Base-by-base conservation (phyloP, 1,140 invertebrate genomes). In the Streblospio benedicti region DNA sequence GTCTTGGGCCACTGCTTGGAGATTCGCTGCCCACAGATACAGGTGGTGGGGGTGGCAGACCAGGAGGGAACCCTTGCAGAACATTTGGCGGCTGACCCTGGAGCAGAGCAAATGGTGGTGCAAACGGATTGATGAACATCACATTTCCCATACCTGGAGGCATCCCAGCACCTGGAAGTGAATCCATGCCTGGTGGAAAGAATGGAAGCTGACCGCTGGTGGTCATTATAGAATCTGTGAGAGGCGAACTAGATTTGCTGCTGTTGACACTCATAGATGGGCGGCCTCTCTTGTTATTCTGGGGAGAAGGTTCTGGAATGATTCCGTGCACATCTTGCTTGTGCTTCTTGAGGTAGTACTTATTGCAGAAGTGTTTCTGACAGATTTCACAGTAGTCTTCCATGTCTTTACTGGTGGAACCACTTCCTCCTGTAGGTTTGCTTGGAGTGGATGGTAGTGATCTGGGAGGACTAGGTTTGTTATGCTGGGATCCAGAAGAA, bases 261-360 rank as follows among this genome's bases (percentile, higher is more conserved):
- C 23, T 41, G 20, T 16, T 43, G 38, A 2, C 31, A 25, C 25
- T 59, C 47, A 59, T 59, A 6, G 49, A 20, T 53, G 57, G 57
- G 14, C 31, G 31, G n/a, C 30, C 47, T 2, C 25, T 28, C 27
- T 35, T 59, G 20, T 6, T 20, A 6, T 25, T n/a, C 1, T 5
- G 12, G 6, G 25, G 2, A 25, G 51, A 30, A 9, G 35, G 32
- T 5, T 38, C 53, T 6, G 73, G 69, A 30, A 57, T 65, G 51
- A 78, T 78, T 32, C 83, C 83, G 74, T 85, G 84, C 43, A 85
- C 83, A 65, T 82, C 83, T 63, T 82, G 77, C 69, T 84, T 82
- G 67, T 85, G 84, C 33, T 81, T 81, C 62, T 81, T 79, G 60
- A 84, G 71, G 69, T 81, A 82, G 68, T 83, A 82, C 67, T 80